Evolutionary conservation across 2,797 vertebrate species (phyloP).

Genomic region (Periparus ater): DNA sequence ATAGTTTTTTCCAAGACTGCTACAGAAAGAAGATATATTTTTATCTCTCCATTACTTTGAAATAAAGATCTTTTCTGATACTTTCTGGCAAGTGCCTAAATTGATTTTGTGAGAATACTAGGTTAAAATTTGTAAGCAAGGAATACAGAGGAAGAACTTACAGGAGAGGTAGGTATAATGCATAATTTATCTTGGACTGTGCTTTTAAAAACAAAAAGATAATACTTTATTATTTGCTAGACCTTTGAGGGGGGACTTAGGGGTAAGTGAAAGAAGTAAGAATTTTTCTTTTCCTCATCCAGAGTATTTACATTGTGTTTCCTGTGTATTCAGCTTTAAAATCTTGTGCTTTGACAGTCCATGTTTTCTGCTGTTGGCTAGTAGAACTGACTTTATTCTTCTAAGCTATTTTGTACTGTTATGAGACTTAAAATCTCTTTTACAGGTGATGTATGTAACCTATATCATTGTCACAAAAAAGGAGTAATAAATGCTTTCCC

Average conservation of each 20-base stretch:
- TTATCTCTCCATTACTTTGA: not conserved
- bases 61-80: not conserved
- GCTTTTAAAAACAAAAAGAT: not conserved
- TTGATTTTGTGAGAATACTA: not conserved
- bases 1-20: not conserved
- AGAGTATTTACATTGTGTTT: not conserved
- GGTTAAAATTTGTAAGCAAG: not conserved
- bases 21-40: not conserved
- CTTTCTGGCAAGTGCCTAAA: not conserved
- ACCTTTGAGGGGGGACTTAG: not conserved
- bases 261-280: not conserved
- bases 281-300: not conserved
- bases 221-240: not conserved
- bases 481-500: not conserved
- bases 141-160: not conserved
- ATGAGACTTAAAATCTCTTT: not conserved
- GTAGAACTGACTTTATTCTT: not conserved
- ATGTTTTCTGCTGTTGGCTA: not conserved
- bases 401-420: not conserved
- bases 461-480: not conserved
- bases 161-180: not conserved
- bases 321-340: not conserved
- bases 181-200: not conserved
- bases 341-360: not conserved
- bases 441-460: not conserved